Base-by-base conservation (phyloP, 2,797 vertebrate genomes). In the Meda fulgida region DNA sequence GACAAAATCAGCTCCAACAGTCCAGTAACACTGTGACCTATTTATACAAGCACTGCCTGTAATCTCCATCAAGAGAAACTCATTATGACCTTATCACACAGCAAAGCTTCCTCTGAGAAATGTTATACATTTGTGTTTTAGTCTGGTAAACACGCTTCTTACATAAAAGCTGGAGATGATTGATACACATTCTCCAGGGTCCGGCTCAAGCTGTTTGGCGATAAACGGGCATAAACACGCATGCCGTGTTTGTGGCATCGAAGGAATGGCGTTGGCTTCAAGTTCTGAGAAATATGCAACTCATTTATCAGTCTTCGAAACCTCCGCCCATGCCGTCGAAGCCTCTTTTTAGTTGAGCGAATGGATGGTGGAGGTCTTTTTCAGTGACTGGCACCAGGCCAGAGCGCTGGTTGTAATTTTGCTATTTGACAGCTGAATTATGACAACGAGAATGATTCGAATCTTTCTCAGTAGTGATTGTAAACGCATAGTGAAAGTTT, bases 11-110 rank as follows among this genome's bases (percentile, higher is more conserved):
- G 31, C 48, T 87, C 78, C 79, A 69, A 46, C 19, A 43, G 43
- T 75, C 80, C 82, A 81, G 70, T 73, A 84, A 84, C 81, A 87
- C n/a, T 58, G 58, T 84, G 82, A 84, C 82, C 79, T 78, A 81
- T 85, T 82, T 87, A 65, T 29, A 53, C 79, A 84, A 84, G 63
- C 18, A 16, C 72, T 43, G 72, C 65, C 53, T 65, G 51, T 60
- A 46, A 84, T 76, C 83, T 75, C 69, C 81, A 87, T 72, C 76
- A 75, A 31, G 69, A 70, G 55, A 84, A 73, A 7, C 48, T 69
- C 48, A 87, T 84, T 80, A 83, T 26, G 46, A 75, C 26, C 65
- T 71, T 75, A 58, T 65, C 58, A 69, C 53, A 76, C 63, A 73
- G 40, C 16, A 60, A 80, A 72, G 31, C 51, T 70, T 58, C 10